Conservation (phyloP, 2,113 vertebrate genomes). For the zebrafish (Danio rerio) region GRCz12tu NC_133193.1:5013001-5013500, state of each 20-base stretch:
- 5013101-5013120: neutral
- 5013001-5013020: no score
- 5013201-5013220: slow-evolving; percentile 18
- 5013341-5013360: slow-evolving; percentile 51
- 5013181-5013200: neutral
- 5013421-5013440: slow-evolving; percentile 8
- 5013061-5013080: neutral
- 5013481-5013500: neutral
- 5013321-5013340: slow-evolving; percentile 50
- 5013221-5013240: slow-evolving; percentile 55
- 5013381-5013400: neutral
- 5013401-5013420: slow-evolving; percentile 10
- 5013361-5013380: neutral
- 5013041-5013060: neutral
- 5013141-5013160: slow-evolving; percentile 34
- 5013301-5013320: slow-evolving; percentile 45
- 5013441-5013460: neutral
- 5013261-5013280: slow-evolving; percentile 25
- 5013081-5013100: neutral
- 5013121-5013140: slow-evolving; percentile 17
- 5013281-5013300: neutral
- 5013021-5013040: no score
- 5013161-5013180: slow-evolving; percentile 42
- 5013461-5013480: neutral
- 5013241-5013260: slow-evolving; percentile 42